These are phyloP conservation scores for Malacosoma neustria DNA, from an alignment of 2,888 invertebrate species.

Conservation along the genomic window DNA sequence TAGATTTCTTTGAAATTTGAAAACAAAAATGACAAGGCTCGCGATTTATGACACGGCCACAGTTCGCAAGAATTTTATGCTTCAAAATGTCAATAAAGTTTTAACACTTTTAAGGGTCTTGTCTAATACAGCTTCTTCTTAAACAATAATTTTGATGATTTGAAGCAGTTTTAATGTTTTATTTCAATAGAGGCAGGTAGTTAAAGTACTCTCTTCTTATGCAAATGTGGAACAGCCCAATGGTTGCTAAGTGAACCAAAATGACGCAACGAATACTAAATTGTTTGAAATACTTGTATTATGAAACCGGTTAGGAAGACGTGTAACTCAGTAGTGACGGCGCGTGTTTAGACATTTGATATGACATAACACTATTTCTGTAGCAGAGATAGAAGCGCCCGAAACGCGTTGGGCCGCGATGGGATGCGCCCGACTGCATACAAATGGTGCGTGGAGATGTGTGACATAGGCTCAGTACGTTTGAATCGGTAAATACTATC, in stretches of 20 bases:
- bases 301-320: slow-evolving; percentile 4
- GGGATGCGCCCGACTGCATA: slow-evolving; percentile 58
- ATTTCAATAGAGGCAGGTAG: slow-evolving; percentile 24
- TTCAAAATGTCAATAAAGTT: slow-evolving; percentile 51
- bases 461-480: slow-evolving; percentile 41
- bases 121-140: slow-evolving; percentile 38
- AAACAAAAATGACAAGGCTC: slow-evolving; percentile 49
- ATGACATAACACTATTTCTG: slow-evolving; percentile 68
- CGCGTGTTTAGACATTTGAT: slow-evolving; percentile 43
- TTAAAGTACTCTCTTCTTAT: slow-evolving; percentile 15
- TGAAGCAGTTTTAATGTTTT: slow-evolving; percentile 17
- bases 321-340: slow-evolving; percentile 4
- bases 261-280: slow-evolving; percentile 12
- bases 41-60: slow-evolving; percentile 53
- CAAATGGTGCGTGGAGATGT: slow-evolving; percentile 70
- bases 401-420: slow-evolving; percentile 31
- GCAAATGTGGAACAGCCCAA: slow-evolving; percentile 12
- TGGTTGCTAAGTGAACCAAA: slow-evolving; percentile 10
- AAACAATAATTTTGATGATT: slow-evolving; percentile 21
- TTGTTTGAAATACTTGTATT: slow-evolving; percentile 9
- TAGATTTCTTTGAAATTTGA: slow-evolving; percentile 44
- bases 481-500: slow-evolving; percentile 22
- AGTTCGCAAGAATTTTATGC: slow-evolving; percentile 46
- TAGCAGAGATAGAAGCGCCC: slow-evolving; percentile 22
- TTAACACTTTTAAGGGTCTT: slow-evolving; percentile 53